These are phyloP conservation scores for Caretta caretta DNA, from an alignment of 2,113 vertebrate genomes.

Conservation along the genomic window DNA sequence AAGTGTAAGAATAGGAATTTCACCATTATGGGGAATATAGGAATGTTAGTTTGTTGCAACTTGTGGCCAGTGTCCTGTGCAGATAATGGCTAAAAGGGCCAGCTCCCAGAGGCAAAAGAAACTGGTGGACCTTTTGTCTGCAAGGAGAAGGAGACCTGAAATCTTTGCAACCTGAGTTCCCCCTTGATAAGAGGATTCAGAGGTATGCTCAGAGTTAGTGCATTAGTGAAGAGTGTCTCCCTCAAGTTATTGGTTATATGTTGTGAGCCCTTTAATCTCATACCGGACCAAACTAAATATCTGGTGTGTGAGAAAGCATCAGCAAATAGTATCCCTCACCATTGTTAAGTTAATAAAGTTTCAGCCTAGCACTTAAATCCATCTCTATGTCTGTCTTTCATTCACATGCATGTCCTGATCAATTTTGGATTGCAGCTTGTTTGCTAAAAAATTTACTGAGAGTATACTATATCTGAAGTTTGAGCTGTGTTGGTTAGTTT, in stretches of 20 bases:
- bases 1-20: neutral
- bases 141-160: neutral
- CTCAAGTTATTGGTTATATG: neutral
- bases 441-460: neutral
- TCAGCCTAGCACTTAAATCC: neutral
- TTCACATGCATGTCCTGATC: neutral
- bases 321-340: neutral
- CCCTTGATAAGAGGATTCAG: neutral
- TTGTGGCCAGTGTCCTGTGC: neutral
- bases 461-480: neutral
- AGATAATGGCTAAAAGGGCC: neutral
- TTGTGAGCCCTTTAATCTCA: neutral
- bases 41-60: neutral
- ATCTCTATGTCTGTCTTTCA: neutral
- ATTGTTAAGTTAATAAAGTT: neutral
- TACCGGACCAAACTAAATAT: neutral
- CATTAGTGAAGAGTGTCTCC: neutral
- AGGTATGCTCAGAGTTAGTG: neutral
- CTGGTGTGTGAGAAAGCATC: neutral
- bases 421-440: neutral
- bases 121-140: neutral
- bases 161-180: neutral
- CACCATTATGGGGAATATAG: neutral
- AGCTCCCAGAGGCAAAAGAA: no score
- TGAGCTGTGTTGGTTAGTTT: neutral